phyloP scores from a whole-genome alignment of 2,113 vertebrate genomes.

The Mellivora capensis region DNA sequence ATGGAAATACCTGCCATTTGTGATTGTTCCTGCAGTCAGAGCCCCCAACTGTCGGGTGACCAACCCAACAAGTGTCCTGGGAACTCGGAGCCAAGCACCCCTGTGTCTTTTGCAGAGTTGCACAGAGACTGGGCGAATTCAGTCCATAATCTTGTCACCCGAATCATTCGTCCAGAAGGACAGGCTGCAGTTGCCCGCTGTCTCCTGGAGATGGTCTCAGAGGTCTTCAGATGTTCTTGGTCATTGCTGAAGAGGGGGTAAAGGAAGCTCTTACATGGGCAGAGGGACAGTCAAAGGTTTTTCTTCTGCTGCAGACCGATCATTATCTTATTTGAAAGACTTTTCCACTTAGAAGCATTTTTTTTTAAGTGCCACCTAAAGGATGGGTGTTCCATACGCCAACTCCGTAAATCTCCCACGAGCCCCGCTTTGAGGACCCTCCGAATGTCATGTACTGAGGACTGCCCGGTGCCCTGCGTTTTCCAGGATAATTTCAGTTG shows the following conservation, averaged over 20 bases:
- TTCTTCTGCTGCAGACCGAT: constrained; percentile 15
- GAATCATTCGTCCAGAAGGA: not conserved
- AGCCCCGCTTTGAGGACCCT: not conserved
- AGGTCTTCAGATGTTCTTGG: not conserved
- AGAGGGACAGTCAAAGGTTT: not conserved
- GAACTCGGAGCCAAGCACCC: not conserved
- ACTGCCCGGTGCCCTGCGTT: not conserved
- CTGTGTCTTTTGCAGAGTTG: not conserved
- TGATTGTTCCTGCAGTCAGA: not conserved
- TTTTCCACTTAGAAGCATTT: not conserved
- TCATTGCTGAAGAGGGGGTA: not conserved
- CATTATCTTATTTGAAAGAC: not conserved
- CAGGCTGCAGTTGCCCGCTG: not conserved
- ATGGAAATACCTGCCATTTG: not conserved
- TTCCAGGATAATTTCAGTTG: not conserved
- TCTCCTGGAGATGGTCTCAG: not conserved
- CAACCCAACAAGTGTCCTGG: not conserved
- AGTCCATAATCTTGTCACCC: not conserved
- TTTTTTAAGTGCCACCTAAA: not conserved
- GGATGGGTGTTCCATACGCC: not conserved
- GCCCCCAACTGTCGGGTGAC: not conserved
- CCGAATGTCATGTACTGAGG: not conserved
- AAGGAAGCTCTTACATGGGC: not conserved
- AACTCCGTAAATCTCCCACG: not conserved
- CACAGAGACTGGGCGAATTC: not conserved